phyloP scores from a whole-genome alignment of 2,797 vertebrate genomes.

The Heliangelus exortis region DNA sequence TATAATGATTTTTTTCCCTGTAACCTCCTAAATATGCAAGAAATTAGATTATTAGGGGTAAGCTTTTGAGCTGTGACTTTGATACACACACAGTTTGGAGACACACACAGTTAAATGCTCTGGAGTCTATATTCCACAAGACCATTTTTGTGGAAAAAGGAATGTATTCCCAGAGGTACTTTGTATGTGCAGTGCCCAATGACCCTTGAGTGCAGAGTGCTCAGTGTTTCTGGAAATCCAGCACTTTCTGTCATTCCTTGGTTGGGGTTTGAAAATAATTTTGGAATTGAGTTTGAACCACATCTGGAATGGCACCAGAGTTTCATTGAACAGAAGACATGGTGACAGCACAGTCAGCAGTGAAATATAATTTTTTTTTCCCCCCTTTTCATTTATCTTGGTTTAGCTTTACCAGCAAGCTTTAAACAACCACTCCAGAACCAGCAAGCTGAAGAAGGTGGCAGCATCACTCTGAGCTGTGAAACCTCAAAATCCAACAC shows the following conservation, averaged over 20 bases:
- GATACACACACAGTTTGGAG: not conserved
- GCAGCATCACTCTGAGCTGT: slow-evolving; percentile 71
- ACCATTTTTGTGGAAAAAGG: not conserved
- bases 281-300: not conserved
- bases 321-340: not conserved
- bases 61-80: not conserved
- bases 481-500: slow-evolving; percentile 83
- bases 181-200: accelerated
- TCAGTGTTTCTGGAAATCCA: not conserved
- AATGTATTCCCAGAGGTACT: not conserved
- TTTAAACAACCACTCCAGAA: slow-evolving; percentile 81
- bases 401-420: slow-evolving; percentile 80
- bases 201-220: not conserved
- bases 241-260: not conserved
- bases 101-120: not conserved
- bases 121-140: too few relatives aligned
- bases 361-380: accelerated
- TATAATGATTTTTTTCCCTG: accelerated
- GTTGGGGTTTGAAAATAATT: not conserved
- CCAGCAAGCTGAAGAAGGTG: slow-evolving; percentile 81
- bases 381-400: slow-evolving; percentile 32
- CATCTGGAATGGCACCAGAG: not conserved
- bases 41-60: accelerated
- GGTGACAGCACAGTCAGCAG: accelerated
- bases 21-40: not conserved